phyloP scores from a whole-genome alignment of 92 coral and sea anemone species.

The Siderastrea siderea region DNA sequence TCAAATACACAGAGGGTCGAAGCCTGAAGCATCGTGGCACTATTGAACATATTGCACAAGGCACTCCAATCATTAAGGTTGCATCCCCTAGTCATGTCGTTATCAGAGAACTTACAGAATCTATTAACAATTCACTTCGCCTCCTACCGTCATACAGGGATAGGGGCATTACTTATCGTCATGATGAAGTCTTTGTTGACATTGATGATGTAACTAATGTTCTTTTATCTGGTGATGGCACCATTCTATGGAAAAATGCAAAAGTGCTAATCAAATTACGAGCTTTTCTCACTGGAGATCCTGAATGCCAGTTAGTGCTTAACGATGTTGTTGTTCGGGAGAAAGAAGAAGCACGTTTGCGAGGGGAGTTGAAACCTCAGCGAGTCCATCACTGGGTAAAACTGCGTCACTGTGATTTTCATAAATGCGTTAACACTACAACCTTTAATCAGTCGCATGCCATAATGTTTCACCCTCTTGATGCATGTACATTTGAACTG shows the following conservation, averaged over 20 bases:
- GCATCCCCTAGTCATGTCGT: conserved; percentile 81
- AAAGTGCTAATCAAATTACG: conserved; percentile 84
- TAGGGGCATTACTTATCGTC: conserved; percentile 94
- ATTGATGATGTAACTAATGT: conserved; percentile 90
- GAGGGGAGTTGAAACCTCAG: conserved; percentile 95
- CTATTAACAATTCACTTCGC: conserved; percentile 86
- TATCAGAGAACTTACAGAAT: conserved; percentile 87
- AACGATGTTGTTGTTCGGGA: conserved; percentile 87
- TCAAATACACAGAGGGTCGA: conserved; percentile 90
- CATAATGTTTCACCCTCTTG: conserved; percentile 93
- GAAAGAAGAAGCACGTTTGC: conserved; percentile 91
- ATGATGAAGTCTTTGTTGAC: conserved; percentile 96
- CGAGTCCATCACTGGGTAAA: conserved; percentile 97
- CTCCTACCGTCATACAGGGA: conserved; percentile 94
- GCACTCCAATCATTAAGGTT: conserved; percentile 91
- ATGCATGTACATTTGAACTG: conserved; percentile 98
- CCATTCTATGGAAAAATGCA: conserved; percentile 83
- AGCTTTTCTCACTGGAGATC: conserved; percentile 96
- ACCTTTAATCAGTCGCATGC: conserved; percentile 83
- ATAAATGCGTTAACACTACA: conserved; percentile 80
- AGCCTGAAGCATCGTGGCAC: conserved; percentile 85
- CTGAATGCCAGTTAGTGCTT: conserved; percentile 94
- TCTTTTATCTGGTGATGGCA: conserved; percentile 84
- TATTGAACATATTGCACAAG: conserved; percentile 83
- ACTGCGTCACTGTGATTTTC: conserved; percentile 79